Conservation (phyloP, 2,113 vertebrate genomes). For the Hypanus sabinus region DNA sequence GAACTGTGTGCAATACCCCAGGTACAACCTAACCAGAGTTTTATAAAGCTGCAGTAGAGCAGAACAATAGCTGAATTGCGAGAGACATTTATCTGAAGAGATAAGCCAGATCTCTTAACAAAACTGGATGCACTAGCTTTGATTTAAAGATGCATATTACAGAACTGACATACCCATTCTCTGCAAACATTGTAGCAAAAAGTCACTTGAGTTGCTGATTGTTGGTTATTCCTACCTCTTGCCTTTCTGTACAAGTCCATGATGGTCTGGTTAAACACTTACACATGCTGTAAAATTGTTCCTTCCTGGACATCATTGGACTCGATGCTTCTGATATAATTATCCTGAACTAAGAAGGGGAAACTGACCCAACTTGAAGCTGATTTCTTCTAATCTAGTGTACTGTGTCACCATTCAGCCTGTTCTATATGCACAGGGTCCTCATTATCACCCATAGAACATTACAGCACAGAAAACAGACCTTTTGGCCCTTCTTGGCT, state of each 20-base stretch:
- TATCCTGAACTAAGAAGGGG: background rate
- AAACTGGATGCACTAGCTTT: background rate
- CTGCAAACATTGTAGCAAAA: background rate
- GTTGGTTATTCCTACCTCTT: no score
- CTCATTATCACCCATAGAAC: no score
- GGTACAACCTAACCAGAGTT: no score
- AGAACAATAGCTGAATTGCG: background rate
- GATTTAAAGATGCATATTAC: background rate
- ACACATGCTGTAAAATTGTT: no score
- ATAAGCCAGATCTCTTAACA: background rate
- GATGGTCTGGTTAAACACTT: background rate
- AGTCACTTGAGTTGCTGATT: background rate
- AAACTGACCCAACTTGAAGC: background rate
- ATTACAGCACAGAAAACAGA: no score
- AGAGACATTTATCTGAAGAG: background rate
- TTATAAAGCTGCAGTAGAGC: background rate
- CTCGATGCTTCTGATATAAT: background rate
- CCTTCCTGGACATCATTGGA: background rate
- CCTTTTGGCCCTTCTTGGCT: no score
- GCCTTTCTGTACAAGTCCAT: background rate
- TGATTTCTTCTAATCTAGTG: background rate
- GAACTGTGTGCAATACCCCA: no score
- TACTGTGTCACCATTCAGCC: background rate
- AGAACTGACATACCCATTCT: background rate
- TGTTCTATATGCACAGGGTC: background rate